Evolutionary conservation across 2,113 vertebrate genomes (phyloP), one percentile per base, ranked within the genome.

Genomic region (Festucalex cinctus): DNA sequence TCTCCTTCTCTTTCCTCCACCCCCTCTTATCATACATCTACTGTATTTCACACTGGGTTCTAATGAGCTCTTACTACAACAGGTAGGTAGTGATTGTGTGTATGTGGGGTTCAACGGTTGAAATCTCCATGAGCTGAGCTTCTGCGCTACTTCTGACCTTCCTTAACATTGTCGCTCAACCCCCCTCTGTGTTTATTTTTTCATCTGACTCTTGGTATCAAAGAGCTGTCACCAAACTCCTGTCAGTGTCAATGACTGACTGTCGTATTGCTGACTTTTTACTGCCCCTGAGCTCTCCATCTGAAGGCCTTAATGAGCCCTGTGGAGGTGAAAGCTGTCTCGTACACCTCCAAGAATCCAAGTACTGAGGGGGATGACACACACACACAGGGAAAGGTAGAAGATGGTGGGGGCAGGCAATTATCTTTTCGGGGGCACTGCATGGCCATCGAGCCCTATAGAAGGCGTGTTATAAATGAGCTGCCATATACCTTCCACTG

Each of bases 231-330:
- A 73, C 54, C 66, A 60, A 71, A 67, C 71, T 49, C 69, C 66
- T 56, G 66, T 65, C 70, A 1, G 44, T 65, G 43, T 65, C 69
- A 22, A 66, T 68, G 74, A 64, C 69, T 68, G 74, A 64, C 69
- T 73, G 80, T 75, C 71, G 76, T 26, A n/a, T 43, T 57, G 32
- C 35, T 4, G 9, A 66, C 71, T 37, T 43, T 64, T 48, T 24
- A 24, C 48, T 5, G 65, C 46, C 24, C 32, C 22, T 10, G 0
- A 63, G 41, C 53, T 69, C 72, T 46, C 66, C 35, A 41, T 17
- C 28, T 48, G 16, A 66, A 12, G 48, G 61, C 67, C 60, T 73
- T 85, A 86, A 88, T 80, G 71, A 85, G 79, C 54, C 71, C 78
- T 6, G 62, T n/a, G 39, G 72, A 12, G 9, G 72, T 68, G 68